Base-by-base conservation (phyloP, 2,797 vertebrate genomes). In the Spondyliosoma cantharus region DNA sequence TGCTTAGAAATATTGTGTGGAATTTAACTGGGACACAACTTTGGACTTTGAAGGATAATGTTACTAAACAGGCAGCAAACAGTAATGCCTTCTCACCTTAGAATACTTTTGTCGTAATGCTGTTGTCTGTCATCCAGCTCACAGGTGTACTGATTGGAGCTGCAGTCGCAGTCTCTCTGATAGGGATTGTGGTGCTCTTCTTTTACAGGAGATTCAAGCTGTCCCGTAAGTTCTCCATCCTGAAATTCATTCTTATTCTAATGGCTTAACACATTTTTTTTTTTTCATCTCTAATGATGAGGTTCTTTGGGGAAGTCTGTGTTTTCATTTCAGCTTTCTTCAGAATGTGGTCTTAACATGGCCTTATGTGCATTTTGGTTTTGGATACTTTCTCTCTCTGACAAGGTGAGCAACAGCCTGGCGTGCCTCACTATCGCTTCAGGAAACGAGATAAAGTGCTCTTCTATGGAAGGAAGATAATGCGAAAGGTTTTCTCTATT, bases 401-500 rank as follows among this genome's bases (percentile, higher is more conserved):
- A 89, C 0, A 86, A 99, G 97, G 90, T 83, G 67, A 85, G 74
- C 81, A 87, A 37, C 89, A 91, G 84, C 81, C 89, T 0, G 95
- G 95, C 0, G 93, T 93, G 7, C 97, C 96, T 68, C 96, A 97
- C 3, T 99, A 99, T 90, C 95, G 98, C 24, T 98, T 99, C 87
- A 92, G 95, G 82, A 99, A 98, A 90, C 95, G 97, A 62, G 96
- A 98, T 93, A 99, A 97, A 92, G 94, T 97, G 80, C 95, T 99
- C 87, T 99, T 99, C 90, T 99, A 98, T 0, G 97, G 97, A 53
- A 93, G 98, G 74, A 99, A 99, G 94, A 98, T 98, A 86, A 98
- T 99, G 95, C 94, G 98, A 74, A 99, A 99, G 97, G 97, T 98
- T 77, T 46, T 32, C n/a, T 70, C 6, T 24, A 5, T 70, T 68